Evolutionary conservation across 2,888 invertebrate genomes (phyloP), one percentile per base, ranked within the genome.

Genomic region (Syrista parreyssii): DNA sequence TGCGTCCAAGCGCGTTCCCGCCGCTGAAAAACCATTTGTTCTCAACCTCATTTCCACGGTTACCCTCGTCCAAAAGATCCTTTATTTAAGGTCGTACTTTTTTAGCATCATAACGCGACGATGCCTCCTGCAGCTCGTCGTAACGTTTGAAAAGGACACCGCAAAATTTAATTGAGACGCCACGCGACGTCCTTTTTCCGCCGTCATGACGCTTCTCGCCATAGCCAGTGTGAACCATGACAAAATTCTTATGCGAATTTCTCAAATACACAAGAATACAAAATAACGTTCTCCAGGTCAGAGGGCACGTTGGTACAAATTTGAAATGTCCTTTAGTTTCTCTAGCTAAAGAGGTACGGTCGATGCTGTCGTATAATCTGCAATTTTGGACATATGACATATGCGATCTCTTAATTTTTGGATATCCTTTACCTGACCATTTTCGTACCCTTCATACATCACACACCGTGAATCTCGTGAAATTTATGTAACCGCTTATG

Each of bases 191-290:
- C 9, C 55, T 55, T 9, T 9, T 55, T 55, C 55, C 23, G 2
- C 55, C 9, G 55, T 55, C 23, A 1, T 23, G 55, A 23, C 55
- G 55, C 55, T 23, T 55, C 23, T 23, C 23, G 55, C 55, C 23
- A 23, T 23, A 9, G 55, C 23, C 55, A 23, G 23, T 55, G 55
- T 55, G 6, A 55, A 23, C 23, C 23, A 2, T 55, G 23, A 55
- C 74, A 72, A 80, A 84, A 83, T 80, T 83, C 82, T 80, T 73
- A 79, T 79, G 83, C 68, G 81, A 80, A 85, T 85, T 85, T 84
- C 82, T 78, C 84, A 77, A 84, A 83, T 75, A 79, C 80, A 55
- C 23, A 23, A 9, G 55, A 9, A 23, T 23, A 23, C 23, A 23
- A 23, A 9, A 23, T 55, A 55, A 9, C 9, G 55, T 9, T 55